phyloP scores from a whole-genome alignment of 92 coral and sea anemone genomes.

The Muricea muricata region DNA sequence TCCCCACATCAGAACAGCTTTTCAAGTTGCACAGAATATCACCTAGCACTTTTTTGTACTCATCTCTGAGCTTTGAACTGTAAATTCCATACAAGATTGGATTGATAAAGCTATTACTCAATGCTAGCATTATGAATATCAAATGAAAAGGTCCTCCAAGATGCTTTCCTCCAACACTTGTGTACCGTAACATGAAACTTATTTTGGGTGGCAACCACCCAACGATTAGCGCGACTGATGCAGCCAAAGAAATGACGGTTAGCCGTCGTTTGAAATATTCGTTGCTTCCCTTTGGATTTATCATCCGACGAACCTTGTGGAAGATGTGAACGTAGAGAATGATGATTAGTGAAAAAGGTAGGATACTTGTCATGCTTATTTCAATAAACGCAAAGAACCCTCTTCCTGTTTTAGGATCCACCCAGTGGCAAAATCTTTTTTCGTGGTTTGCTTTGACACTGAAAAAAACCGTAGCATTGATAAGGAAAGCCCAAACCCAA shows the following conservation, averaged over 20 bases:
- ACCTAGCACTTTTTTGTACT: too few relatives aligned
- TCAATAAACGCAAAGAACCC: background rate
- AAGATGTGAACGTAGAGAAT: background rate
- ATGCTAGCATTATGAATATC: background rate
- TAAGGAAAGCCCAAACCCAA: background rate
- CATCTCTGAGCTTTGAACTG: too few relatives aligned
- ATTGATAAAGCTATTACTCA: too few relatives aligned
- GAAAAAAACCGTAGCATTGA: background rate
- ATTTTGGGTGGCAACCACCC: background rate
- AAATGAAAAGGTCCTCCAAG: background rate
- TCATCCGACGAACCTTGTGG: background rate
- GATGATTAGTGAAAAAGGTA: too few relatives aligned
- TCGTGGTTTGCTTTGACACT: background rate
- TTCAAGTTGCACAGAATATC: too few relatives aligned
- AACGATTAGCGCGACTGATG: too few relatives aligned
- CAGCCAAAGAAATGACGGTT: too few relatives aligned
- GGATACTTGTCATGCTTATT: background rate
- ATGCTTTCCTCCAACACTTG: background rate
- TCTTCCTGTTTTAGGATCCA: slow-evolving; percentile 5
- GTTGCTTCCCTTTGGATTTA: background rate
- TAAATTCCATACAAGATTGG: too few relatives aligned
- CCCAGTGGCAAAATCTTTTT: background rate
- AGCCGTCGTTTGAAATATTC: background rate
- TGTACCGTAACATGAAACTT: background rate
- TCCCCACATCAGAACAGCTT: too few relatives aligned